A percentile compares a stretch with the other conserved stretches of the same genome.
Evolutionary conservation across 2,797 vertebrate species (phyloP).

Genomic region (Sandelia bainsii): DNA sequence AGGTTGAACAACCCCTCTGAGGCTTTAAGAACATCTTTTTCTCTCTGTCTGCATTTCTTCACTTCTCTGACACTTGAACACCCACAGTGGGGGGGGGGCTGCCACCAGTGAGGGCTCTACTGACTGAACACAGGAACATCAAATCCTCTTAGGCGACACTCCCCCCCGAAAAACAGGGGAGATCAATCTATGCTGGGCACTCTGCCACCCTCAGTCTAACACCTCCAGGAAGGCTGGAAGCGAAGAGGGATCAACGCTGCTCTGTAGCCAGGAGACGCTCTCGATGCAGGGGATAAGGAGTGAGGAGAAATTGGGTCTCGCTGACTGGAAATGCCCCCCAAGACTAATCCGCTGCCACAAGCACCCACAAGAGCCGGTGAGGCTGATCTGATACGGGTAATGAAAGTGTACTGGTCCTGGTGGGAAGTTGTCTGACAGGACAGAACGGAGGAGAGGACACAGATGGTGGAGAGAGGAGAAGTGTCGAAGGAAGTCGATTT

Average conservation of each 20-base stretch:
- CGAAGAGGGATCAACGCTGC: conserved; percentile 21
- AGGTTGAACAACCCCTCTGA: no score
- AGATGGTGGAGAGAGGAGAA: not conserved
- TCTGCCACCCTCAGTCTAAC: conserved; percentile 37
- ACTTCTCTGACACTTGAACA: conserved; percentile 9
- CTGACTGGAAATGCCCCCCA: conserved; percentile 42
- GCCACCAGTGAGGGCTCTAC: conserved; percentile 20
- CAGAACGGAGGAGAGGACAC: conserved; percentile 4
- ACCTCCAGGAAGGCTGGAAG: conserved; percentile 25
- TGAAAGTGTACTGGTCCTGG: conserved; percentile 20
- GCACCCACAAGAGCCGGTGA: not conserved
- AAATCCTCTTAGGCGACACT: conserved; percentile 35
- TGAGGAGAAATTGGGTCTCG: conserved; percentile 32
- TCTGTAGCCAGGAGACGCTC: conserved; percentile 38
- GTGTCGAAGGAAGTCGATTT: conserved; percentile 24
- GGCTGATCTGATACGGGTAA: conserved; percentile 57
- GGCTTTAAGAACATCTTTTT: no score
- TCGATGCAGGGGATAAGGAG: conserved; percentile 38
- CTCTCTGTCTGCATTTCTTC: not conserved
- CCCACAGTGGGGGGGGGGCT: not conserved
- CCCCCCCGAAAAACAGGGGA: not conserved
- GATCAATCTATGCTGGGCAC: conserved; percentile 51
- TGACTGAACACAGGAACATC: conserved; percentile 27
- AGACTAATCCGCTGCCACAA: conserved; percentile 41
- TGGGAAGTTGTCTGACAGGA: conserved; percentile 13